Percentiles rank a stretch among this genome's conserved stretches.
Evolutionary conservation across 2,888 invertebrate species (phyloP).

Genomic region (Carabus problematicus): DNA sequence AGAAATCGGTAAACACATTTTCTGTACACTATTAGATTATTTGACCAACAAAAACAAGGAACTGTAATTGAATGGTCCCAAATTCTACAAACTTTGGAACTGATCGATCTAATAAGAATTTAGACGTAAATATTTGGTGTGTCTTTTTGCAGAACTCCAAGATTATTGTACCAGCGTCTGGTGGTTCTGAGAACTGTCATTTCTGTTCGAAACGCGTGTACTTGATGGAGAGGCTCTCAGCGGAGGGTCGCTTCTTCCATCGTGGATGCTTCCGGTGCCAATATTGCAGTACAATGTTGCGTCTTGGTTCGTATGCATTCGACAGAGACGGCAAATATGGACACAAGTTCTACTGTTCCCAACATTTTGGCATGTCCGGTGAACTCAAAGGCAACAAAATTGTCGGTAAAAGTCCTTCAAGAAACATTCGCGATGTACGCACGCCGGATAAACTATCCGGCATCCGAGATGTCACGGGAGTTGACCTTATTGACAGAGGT

Average conservation of each 20-base stretch:
- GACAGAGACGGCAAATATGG: constrained; percentile 73
- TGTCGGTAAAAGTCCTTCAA: constrained; percentile 49
- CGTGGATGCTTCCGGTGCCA: constrained; percentile 94
- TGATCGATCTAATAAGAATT: no score
- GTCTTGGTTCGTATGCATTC: constrained; percentile 79
- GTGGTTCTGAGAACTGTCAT: constrained; percentile 79
- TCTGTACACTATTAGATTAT: not conserved
- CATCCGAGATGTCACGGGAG: constrained; percentile 60
- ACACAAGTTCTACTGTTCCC: constrained; percentile 77
- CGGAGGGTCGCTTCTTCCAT: constrained; percentile 91
- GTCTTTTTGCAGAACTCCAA: constrained; percentile 63
- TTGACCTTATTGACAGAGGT: constrained; percentile 62
- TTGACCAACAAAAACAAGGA: not conserved
- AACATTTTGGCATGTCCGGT: constrained; percentile 74
- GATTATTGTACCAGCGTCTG: constrained; percentile 68
- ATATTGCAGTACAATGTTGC: constrained; percentile 84
- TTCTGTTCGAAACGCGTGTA: constrained; percentile 93
- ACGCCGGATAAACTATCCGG: constrained; percentile 58
- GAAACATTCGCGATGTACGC: constrained; percentile 50
- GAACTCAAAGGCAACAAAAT: constrained; percentile 55
- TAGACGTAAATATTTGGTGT: not conserved
- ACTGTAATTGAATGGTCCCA: not conserved
- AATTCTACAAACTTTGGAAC: no score
- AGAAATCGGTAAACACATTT: constrained; percentile 63
- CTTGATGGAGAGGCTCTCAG: constrained; percentile 88